Conservation (phyloP, 2,888 invertebrate genomes). For the Autographa pulchrina region DNA sequence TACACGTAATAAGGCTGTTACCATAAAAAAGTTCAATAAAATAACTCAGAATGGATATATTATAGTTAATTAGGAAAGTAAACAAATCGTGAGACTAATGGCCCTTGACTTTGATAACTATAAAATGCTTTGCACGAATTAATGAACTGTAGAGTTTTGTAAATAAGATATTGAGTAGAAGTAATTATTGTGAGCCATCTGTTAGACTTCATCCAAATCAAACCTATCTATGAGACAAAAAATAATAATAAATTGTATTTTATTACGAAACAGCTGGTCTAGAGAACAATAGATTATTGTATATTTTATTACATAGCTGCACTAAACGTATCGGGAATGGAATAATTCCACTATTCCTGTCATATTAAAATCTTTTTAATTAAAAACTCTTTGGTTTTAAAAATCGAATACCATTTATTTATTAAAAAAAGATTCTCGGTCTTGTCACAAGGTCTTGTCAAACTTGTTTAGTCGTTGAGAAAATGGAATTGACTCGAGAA, state of each 20-base stretch:
- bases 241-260: not conserved
- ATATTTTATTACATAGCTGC: no score
- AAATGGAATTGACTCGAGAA: no score
- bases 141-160: conserved; percentile 24
- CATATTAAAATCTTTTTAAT: no score
- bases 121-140: conserved; percentile 9
- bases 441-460: no score
- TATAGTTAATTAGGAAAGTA: conserved; percentile 70
- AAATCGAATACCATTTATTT: no score
- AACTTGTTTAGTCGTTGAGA: no score
- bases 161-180: not conserved
- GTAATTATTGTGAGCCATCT: not conserved
- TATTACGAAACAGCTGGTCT: not conserved
- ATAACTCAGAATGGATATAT: conserved; percentile 57
- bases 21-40: conserved; percentile 68
- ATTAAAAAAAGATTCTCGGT: no score
- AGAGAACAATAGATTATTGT: no score
- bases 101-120: conserved; percentile 40
- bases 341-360: no score
- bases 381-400: no score
- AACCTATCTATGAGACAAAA: not conserved
- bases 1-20: conserved; percentile 64
- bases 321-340: no score
- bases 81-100: conserved; percentile 67
- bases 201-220: not conserved